A percentile compares a stretch with the other conserved stretches of the same genome.
phyloP scores from a whole-genome alignment of 2,888 invertebrate genomes.

The Tenthredo notha region DNA sequence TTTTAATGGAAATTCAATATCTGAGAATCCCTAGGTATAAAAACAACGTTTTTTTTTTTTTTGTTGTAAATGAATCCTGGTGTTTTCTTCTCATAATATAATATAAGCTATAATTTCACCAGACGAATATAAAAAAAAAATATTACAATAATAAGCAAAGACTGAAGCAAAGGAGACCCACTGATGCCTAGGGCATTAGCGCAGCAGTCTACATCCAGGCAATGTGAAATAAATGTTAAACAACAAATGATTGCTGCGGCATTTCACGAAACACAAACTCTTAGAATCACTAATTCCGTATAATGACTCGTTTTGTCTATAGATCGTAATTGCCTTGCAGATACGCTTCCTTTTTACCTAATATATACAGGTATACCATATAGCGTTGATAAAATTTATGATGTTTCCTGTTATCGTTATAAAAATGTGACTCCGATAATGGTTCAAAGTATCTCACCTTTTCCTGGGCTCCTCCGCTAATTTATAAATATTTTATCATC shows the following conservation, averaged over 20 bases:
- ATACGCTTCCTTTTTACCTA: background rate
- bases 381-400: background rate
- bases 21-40: background rate
- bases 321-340: background rate
- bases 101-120: background rate
- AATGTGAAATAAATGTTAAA: constrained; percentile 11
- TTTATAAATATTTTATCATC: background rate
- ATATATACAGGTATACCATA: background rate
- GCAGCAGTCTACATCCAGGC: background rate
- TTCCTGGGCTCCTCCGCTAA: background rate
- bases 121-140: background rate
- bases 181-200: background rate
- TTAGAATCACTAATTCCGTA: constrained; percentile 10
- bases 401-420: background rate
- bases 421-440: background rate
- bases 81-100: background rate
- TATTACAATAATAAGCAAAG: constrained; percentile 3
- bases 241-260: constrained; percentile 35
- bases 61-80: background rate
- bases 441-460: background rate
- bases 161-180: background rate
- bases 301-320: background rate
- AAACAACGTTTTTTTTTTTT: background rate
- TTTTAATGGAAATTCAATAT: background rate
- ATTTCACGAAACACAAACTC: constrained; percentile 28